Percentiles rank a stretch among this genome's conserved stretches.
phyloP scores from a whole-genome alignment of 2,797 vertebrate genomes.

The Podarcis siculus region DNA sequence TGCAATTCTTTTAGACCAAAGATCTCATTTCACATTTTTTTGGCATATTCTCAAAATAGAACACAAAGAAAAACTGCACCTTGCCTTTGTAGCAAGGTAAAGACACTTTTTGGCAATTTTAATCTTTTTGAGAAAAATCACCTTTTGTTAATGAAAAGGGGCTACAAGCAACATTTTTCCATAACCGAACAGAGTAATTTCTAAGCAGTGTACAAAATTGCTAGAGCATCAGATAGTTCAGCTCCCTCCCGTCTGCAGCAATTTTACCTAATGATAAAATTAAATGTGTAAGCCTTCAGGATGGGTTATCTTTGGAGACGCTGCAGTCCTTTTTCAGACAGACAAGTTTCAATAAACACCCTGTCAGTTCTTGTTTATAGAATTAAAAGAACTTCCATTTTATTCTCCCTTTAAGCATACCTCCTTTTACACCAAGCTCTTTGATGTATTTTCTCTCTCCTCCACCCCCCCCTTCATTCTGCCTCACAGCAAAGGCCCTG shows the following conservation, averaged over 20 bases:
- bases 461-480: conserved; percentile 25
- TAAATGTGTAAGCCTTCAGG: conserved; percentile 30
- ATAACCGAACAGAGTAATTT: conserved; percentile 49
- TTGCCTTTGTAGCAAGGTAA: neutral
- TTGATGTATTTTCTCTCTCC: conserved; percentile 12
- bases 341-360: conserved; percentile 66
- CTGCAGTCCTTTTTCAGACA: conserved; percentile 45
- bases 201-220: conserved; percentile 23
- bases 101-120: conserved; percentile 8
- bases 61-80: neutral
- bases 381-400: conserved; percentile 39
- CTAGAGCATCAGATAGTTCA: conserved; percentile 46
- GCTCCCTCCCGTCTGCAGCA: conserved; percentile 16
- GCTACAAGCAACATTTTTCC: conserved; percentile 55
- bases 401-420: conserved; percentile 49
- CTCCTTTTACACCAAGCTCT: conserved; percentile 33
- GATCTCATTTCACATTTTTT: neutral
- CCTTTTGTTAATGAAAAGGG: conserved; percentile 46
- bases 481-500: conserved; percentile 33
- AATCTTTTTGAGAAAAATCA: neutral
- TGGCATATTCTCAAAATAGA: neutral
- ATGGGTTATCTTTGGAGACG: conserved; percentile 47
- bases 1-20: neutral
- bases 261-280: conserved; percentile 56
- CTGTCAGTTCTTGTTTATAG: conserved; percentile 57